Evolutionary conservation across 2,797 vertebrate genomes (phyloP).

Genomic region (Peromyscus aztecus): DNA sequence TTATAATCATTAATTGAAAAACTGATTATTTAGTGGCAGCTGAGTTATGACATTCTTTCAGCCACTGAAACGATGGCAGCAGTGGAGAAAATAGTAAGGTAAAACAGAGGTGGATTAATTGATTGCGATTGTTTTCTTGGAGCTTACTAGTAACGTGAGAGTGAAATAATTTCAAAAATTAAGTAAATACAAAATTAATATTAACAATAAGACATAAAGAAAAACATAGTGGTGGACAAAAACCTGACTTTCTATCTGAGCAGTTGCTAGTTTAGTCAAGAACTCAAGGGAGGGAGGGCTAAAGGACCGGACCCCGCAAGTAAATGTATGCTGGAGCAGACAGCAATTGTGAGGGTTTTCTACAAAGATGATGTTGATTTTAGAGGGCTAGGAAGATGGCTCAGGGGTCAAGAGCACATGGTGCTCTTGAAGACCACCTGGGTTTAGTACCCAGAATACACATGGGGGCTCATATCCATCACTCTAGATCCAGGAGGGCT

Average conservation of each 20-base stretch:
- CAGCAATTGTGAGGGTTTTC: background rate
- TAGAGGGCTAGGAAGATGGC: background rate
- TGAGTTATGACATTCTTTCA: slow-evolving; percentile 28
- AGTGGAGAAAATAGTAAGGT: background rate
- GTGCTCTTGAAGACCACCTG: background rate
- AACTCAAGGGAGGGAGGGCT: slow-evolving; percentile 12
- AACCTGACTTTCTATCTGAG: background rate
- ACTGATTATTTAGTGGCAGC: background rate
- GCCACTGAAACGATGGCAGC: background rate
- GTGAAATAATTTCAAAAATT: slow-evolving; percentile 9
- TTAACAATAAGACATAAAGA: background rate
- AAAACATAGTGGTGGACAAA: background rate
- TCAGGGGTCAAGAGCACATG: background rate
- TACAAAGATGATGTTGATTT: background rate
- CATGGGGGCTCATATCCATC: background rate
- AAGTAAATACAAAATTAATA: slow-evolving; percentile 29
- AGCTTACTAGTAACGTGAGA: background rate
- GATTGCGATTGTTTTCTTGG: background rate
- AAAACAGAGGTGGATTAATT: background rate
- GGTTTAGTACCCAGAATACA: background rate
- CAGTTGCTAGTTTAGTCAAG: background rate
- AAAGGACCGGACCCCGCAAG: background rate
- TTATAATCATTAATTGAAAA: slow-evolving; percentile 14
- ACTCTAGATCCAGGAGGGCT: background rate
- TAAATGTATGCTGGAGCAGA: background rate